phyloP scores from a whole-genome alignment of 2,797 vertebrate species.

The Danio albolineatus region DNA sequence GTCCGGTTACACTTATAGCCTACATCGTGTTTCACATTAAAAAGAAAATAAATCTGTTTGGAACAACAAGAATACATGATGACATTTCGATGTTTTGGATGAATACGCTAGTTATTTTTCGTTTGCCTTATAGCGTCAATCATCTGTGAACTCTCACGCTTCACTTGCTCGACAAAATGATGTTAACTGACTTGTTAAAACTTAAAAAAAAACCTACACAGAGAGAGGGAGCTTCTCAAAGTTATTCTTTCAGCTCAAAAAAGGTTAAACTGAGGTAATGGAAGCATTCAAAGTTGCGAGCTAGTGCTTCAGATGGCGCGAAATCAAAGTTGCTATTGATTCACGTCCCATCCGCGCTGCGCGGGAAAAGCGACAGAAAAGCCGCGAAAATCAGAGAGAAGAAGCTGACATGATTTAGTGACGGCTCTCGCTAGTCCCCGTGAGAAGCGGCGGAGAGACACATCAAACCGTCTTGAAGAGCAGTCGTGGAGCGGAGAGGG shows the following conservation, averaged over 20 bases:
- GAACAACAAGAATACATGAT: neutral
- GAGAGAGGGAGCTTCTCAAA: constrained; percentile 16
- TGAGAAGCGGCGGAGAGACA: constrained; percentile 32
- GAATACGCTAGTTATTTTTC: neutral
- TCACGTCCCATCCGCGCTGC: constrained; percentile 15
- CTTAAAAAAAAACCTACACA: constrained; percentile 5
- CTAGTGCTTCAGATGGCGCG: constrained; percentile 23
- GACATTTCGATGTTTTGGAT: neutral
- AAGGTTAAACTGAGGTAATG: constrained; percentile 41
- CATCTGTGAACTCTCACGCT: constrained; percentile 1
- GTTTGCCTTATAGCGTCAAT: neutral
- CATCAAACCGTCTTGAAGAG: constrained; percentile 46
- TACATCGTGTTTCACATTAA: constrained; percentile 6
- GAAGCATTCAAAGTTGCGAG: constrained; percentile 17
- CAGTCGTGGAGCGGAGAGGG: constrained; percentile 19
- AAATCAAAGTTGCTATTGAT: constrained; percentile 48
- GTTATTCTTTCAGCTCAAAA: constrained; percentile 21
- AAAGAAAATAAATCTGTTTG: neutral
- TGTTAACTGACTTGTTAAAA: constrained; percentile 12
- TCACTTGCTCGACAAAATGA: constrained; percentile 10
- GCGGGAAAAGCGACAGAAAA: constrained; percentile 29
- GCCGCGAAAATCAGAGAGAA: constrained; percentile 41
- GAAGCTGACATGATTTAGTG: constrained; percentile 41
- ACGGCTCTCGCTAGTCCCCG: constrained; percentile 35
- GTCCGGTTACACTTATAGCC: too few relatives aligned